Evolutionary conservation across 1,140 invertebrate genomes (phyloP), one percentile per base, ranked within the genome.

Genomic region (Zaprionus tsacasi): DNA sequence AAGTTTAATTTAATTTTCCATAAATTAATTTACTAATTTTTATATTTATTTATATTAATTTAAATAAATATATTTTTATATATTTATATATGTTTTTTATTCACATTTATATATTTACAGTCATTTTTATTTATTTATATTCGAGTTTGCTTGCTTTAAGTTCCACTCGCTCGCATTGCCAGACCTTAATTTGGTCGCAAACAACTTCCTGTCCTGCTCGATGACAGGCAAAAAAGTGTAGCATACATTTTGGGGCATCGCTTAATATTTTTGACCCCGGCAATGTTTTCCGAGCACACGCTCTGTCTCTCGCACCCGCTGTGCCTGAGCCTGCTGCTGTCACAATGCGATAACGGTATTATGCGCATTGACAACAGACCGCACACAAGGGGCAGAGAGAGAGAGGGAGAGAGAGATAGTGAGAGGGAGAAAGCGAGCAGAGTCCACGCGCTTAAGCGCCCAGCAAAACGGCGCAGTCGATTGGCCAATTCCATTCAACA

Each of bases 261-360:
- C 58, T 75, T 75, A 59, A 82, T 76, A 66, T 75, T 64, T 60
- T 78, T 86, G 82, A 82, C 82, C 82, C 66, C 70, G 59, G 50
- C 71, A 61, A 63, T 27, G 48, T 30, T 72, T 64, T 35, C 30
- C 67, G 64, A 1, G 21, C 73, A 55, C 56, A 52, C 63, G 21
- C 45, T 8, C 33, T 35, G 33, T 35, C 33, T 36, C 48, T 17
- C 40, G 21, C 21, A 55, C 21, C 48, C 27, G 15, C 56, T 15
- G 45, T 56, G 50, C 13, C 57, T 61, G 66, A 48, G 74, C 66
- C 68, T 81, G 67, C 77, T 88, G 74, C 77, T 79, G 77, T 89
- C 73, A 83, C 81, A 76, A 70, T 50, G 68, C 79, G 83, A 88
- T 88, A 88, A 88, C 80, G 85, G 85, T 83, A 88, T 88, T 88